These are phyloP conservation scores for Rhinolophus sinicus DNA, from an alignment of 2,113 vertebrate species.

Conservation along the genomic window DNA sequence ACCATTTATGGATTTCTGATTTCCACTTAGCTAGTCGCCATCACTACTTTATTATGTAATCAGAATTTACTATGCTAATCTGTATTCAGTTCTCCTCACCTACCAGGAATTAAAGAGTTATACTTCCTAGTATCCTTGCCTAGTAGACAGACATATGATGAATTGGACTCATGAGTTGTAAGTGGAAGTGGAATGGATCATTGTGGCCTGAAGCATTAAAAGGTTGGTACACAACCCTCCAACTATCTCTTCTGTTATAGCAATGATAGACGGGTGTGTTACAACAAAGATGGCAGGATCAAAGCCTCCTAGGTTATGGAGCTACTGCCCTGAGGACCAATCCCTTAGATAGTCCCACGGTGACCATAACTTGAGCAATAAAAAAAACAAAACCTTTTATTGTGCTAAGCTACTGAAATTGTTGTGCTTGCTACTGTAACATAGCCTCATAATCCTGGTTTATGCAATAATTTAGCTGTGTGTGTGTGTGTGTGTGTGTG, in stretches of 20 bases:
- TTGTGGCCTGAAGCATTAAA: neutral
- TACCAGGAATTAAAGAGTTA: neutral
- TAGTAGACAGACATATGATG: neutral
- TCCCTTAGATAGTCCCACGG: neutral
- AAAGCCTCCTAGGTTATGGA: neutral
- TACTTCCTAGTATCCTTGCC: neutral
- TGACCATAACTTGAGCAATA: neutral
- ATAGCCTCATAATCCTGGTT: neutral
- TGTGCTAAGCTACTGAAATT: neutral
- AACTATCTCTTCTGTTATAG: neutral
- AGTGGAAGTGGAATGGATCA: neutral
- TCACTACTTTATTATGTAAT: neutral
- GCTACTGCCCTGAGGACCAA: neutral
- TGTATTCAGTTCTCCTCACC: neutral
- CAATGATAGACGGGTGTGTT: neutral
- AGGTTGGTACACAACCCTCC: neutral
- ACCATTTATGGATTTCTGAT: neutral
- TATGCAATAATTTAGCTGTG: neutral
- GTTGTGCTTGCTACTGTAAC: neutral
- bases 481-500: too few species aligned
- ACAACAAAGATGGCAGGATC: too few species aligned
- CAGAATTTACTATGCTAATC: neutral
- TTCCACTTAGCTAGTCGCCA: neutral
- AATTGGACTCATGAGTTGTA: neutral
- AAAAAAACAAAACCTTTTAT: too few species aligned